Evolutionary conservation across 2,113 vertebrate genomes (phyloP), one percentile per base, ranked within the genome.

Genomic region (Barbus barbus): DNA sequence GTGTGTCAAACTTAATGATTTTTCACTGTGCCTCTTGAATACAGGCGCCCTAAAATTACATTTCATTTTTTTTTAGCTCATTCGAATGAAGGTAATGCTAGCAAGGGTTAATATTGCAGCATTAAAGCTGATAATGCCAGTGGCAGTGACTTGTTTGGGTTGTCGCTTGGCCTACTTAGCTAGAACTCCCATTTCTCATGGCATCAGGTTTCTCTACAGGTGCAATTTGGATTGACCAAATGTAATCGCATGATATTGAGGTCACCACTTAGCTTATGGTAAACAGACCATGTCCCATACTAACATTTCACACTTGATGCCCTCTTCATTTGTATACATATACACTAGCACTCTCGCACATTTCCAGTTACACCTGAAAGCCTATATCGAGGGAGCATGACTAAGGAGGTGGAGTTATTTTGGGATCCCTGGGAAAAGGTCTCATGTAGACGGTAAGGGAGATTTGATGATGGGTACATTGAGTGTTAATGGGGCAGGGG

Each of bases 341-440:
- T 51, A n/a, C 41, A 28, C 41, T 20, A 65, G 9, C 41, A 67
- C 36, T 14, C 14, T 26, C 58, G 18, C 46, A 77, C 61, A 53
- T 79, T 83, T 56, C 58, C 33, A 48, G 44, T 80, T 44, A 75
- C 58, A 67, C 77, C 46, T 83, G 31, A 83, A 73, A 63, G 44
- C 18, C 44, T 56, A 33, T 80, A 80, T 83, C 12, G 20, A 18
- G 4, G 63, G 51, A 74, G 28, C 60, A 69, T 82, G 61, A 82
- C 56, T 78, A 33, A 58, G 80, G 18, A 24, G 61, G 9, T 28
- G 26, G 78, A 41, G 58, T 71, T 86, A 83, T 86, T 73, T 86
- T 74, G 6, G 78, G 75, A 65, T 24, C 28, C 41, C 58, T 31
- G 48, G 73, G 61, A 33, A 80, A 48, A 69, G 41, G 36, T 38